Conservation (phyloP, 2,797 vertebrate genomes). For the Enteromius paludinosus region DNA sequence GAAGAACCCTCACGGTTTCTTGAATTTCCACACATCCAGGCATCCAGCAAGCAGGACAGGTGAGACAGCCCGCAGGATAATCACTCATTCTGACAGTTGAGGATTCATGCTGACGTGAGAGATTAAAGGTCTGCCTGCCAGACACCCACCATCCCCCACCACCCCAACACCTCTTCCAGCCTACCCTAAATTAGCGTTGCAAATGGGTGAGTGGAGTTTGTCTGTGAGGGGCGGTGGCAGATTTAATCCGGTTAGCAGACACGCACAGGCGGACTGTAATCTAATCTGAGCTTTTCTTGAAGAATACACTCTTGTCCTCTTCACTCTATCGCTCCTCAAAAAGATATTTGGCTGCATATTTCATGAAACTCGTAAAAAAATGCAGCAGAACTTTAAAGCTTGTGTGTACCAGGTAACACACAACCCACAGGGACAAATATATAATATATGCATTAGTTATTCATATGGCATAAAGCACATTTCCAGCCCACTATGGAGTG, state of each 20-base stretch:
- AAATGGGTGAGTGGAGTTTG: conserved; percentile 35
- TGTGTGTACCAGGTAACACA: not conserved
- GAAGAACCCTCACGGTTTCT: conserved; percentile 27
- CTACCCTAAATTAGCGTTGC: conserved; percentile 55
- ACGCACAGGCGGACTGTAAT: conserved; percentile 57
- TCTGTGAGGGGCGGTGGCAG: conserved; percentile 38
- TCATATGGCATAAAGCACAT: conserved; percentile 24
- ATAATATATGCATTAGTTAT: conserved; percentile 40
- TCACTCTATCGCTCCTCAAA: conserved; percentile 38
- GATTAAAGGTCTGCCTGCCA: conserved; percentile 59
- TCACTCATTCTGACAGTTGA: conserved; percentile 63
- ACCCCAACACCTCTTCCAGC: conserved; percentile 25
- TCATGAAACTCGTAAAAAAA: not conserved
- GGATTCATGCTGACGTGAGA: conserved; percentile 58
- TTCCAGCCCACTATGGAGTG: conserved; percentile 15
- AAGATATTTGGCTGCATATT: conserved; percentile 23
- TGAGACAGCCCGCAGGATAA: conserved; percentile 47
- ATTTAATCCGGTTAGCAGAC: conserved; percentile 64
- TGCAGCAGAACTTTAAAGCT: conserved; percentile 12
- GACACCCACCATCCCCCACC: not conserved
- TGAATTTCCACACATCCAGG: conserved; percentile 41
- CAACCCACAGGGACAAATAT: conserved; percentile 17
- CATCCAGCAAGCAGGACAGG: conserved; percentile 45
- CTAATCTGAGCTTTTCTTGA: conserved; percentile 56
- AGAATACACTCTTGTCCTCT: conserved; percentile 44